Conservation (phyloP, 2,888 invertebrate genomes). For the Drosophila algonquin region DNA sequence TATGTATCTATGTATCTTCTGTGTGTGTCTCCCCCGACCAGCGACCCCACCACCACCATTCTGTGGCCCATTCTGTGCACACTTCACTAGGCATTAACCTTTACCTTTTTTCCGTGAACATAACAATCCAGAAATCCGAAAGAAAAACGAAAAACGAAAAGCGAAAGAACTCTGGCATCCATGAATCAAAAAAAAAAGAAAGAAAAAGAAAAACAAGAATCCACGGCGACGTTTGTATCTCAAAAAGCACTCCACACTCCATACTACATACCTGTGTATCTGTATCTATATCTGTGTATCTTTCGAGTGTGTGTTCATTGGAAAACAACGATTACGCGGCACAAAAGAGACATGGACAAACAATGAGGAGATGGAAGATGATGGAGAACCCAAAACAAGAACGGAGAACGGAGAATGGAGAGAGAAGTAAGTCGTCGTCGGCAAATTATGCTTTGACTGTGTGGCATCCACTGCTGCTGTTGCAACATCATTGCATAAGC, state of each 20-base stretch:
- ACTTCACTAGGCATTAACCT: constrained; percentile 78
- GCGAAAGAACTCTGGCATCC: constrained; percentile 51
- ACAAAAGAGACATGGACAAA: constrained; percentile 73
- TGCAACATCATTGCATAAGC: constrained; percentile 72
- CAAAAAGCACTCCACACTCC: constrained; percentile 26
- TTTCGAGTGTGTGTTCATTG: constrained; percentile 60
- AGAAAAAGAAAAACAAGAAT: constrained; percentile 45
- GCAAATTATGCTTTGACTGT: constrained; percentile 50
- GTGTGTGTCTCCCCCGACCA: constrained; percentile 15
- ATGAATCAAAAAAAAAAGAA: constrained; percentile 65
- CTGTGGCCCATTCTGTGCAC: constrained; percentile 69
- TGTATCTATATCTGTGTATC: constrained; percentile 27
- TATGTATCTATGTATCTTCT: constrained; percentile 25
- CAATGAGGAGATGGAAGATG: constrained; percentile 56
- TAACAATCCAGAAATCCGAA: constrained; percentile 46
- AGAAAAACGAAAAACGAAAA: constrained; percentile 21
- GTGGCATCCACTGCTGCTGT: constrained; percentile 21
- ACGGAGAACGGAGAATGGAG: constrained; percentile 22
- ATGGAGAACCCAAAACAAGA: constrained; percentile 26
- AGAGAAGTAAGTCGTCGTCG: constrained; percentile 61
- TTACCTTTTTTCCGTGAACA: constrained; percentile 64
- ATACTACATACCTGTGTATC: constrained; percentile 41
- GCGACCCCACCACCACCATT: constrained; percentile 28
- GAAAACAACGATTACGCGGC: constrained; percentile 78
- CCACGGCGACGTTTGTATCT: constrained; percentile 71